Evolutionary conservation across 2,797 vertebrate genomes (phyloP).

Genomic region (Myotis findleyi): DNA sequence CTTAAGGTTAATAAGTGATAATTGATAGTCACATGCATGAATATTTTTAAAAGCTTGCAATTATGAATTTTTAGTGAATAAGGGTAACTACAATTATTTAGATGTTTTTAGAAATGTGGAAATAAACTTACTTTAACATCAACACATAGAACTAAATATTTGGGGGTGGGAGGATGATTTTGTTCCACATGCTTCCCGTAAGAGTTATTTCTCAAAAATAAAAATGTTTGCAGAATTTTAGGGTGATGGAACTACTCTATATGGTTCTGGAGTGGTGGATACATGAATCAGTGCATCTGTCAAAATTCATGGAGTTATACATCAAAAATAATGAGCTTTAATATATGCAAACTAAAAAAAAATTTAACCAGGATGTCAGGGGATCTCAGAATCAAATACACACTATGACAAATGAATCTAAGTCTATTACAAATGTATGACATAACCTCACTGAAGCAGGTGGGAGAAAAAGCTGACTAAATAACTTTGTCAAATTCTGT

Average conservation of each 20-base stretch:
- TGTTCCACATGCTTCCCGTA: not conserved
- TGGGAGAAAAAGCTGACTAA: not conserved
- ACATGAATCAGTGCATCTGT: conserved; percentile 7
- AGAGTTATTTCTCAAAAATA: not conserved
- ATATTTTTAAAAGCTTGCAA: not conserved
- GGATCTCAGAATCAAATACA: conserved; percentile 11
- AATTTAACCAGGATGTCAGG: not conserved
- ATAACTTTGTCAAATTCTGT: conserved; percentile 17
- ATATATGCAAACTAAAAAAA: conserved; percentile 29
- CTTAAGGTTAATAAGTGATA: not conserved
- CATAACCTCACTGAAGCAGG: conserved; percentile 9
- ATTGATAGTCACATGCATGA: not conserved
- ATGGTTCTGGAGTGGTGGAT: not conserved
- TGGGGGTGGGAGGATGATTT: not conserved
- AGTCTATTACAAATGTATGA: conserved; percentile 41
- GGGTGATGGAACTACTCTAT: not conserved
- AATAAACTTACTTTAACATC: conserved; percentile 6
- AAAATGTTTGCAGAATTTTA: not conserved
- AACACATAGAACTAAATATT: conserved; percentile 3
- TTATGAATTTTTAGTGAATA: conserved; percentile 4
- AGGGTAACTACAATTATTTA: not conserved
- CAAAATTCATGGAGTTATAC: conserved; percentile 18
- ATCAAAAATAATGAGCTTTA: conserved; percentile 50
- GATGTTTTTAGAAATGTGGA: not conserved
- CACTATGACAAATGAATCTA: conserved; percentile 14